A percentile compares a stretch with the other conserved stretches of the same genome.
phyloP scores from a whole-genome alignment of 2,797 vertebrate genomes.

The Harpagifer antarcticus region DNA sequence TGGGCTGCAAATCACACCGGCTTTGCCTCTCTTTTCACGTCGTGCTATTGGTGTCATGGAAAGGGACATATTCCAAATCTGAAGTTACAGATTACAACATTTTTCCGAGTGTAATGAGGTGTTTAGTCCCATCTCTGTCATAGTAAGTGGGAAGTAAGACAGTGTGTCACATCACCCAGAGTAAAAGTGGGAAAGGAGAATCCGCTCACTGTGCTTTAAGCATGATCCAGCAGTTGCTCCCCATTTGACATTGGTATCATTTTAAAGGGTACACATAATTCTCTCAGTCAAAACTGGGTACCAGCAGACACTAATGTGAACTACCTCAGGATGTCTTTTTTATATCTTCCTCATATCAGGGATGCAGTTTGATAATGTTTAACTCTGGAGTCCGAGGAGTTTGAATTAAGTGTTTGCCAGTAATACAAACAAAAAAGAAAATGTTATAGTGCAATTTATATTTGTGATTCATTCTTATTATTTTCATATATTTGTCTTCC shows the following conservation, averaged over 20 bases:
- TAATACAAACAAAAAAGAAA: slow-evolving; percentile 38
- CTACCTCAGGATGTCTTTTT: slow-evolving; percentile 16
- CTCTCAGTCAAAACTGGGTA: slow-evolving; percentile 22
- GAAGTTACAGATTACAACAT: slow-evolving; percentile 60
- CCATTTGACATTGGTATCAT: slow-evolving; percentile 37
- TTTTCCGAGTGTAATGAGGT: slow-evolving; percentile 51
- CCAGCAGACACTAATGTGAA: slow-evolving; percentile 2
- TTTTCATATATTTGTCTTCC: slow-evolving; percentile 35
- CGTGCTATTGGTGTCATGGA: slow-evolving; percentile 52
- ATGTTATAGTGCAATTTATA: slow-evolving; percentile 26
- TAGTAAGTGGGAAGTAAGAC: slow-evolving; percentile 66
- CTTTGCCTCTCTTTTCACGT: slow-evolving; percentile 54
- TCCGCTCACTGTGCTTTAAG: slow-evolving; percentile 47
- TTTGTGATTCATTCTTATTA: slow-evolving; percentile 32
- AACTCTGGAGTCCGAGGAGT: slow-evolving; percentile 9
- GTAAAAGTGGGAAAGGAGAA: slow-evolving; percentile 46
- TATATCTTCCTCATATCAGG: background rate
- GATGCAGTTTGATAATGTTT: slow-evolving; percentile 1
- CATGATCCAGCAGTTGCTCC: slow-evolving; percentile 47
- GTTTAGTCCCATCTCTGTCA: slow-evolving; percentile 67
- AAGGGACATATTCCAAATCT: slow-evolving; percentile 59
- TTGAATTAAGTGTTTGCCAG: background rate
- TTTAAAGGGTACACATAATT: slow-evolving; percentile 32
- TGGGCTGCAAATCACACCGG: slow-evolving; percentile 60
- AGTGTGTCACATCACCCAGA: slow-evolving; percentile 67